Evolutionary conservation across 2,113 vertebrate species (phyloP).

Genomic region (Ptyas mucosa): DNA sequence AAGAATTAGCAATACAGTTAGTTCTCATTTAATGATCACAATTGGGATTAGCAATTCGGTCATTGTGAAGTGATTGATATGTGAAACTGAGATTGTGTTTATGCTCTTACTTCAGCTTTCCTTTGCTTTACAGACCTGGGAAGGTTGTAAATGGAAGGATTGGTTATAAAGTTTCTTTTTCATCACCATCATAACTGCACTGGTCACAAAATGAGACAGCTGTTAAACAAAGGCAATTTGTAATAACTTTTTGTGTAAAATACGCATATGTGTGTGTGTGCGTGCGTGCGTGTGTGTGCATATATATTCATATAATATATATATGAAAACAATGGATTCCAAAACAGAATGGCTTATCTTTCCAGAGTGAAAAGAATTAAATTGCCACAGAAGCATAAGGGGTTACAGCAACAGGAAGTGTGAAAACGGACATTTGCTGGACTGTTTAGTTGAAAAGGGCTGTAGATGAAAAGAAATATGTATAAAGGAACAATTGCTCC

Average conservation of each 20-base stretch:
- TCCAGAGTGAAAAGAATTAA: not conserved
- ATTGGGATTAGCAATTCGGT: not conserved
- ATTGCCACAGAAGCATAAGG: not conserved
- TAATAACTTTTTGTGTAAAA: not conserved
- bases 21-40: not conserved
- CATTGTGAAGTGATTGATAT: not conserved
- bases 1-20: not conserved
- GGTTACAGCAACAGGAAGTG: not conserved
- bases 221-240: not conserved
- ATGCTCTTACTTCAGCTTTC: not conserved
- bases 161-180: not conserved
- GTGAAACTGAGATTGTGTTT: not conserved
- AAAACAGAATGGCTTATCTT: not conserved
- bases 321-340: not conserved
- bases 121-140: not conserved
- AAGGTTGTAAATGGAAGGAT: not conserved
- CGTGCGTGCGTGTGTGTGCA: no score
- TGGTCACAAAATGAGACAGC: not conserved
- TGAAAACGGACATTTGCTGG: not conserved
- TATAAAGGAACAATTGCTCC: not conserved
- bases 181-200: not conserved
- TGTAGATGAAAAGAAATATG: not conserved
- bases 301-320: no score
- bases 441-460: not conserved
- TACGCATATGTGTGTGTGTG: no score